A percentile compares a stretch with the other conserved stretches of the same genome.
phyloP scores from a whole-genome alignment of 2,888 invertebrate species.

The Harpalus rufipes region DNA sequence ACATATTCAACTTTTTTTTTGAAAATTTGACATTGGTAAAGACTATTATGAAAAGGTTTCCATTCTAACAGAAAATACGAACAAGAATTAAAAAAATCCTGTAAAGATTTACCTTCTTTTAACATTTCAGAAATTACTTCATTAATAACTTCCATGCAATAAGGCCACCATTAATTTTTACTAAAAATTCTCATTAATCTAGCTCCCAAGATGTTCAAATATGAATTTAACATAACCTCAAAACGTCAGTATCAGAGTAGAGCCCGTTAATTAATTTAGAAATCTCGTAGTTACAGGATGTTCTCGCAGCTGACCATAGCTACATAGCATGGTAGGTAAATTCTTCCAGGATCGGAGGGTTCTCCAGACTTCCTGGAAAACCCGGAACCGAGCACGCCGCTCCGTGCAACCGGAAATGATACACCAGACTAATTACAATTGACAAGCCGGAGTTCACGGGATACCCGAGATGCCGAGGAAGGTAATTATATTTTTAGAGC shows the following conservation, averaged over 20 bases:
- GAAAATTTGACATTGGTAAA: no score
- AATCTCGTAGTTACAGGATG: constrained; percentile 13
- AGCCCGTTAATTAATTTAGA: constrained; percentile 41
- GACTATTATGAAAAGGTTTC: no score
- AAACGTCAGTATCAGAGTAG: constrained; percentile 38
- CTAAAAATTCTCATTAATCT: constrained; percentile 36
- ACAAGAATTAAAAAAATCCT: background rate
- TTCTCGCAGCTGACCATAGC: constrained; percentile 31
- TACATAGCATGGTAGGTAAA: constrained; percentile 26
- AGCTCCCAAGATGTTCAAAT: constrained; percentile 40
- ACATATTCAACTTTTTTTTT: no score
- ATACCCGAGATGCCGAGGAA: background rate
- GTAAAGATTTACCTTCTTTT: background rate
- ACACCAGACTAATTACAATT: constrained; percentile 50
- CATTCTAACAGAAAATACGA: no score
- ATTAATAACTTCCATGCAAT: background rate
- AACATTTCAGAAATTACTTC: background rate
- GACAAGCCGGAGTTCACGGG: constrained; percentile 20
- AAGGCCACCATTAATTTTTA: constrained; percentile 1
- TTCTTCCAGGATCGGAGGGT: constrained; percentile 37
- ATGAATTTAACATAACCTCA: constrained; percentile 46
- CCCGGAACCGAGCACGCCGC: constrained; percentile 20
- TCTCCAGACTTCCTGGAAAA: constrained; percentile 20
- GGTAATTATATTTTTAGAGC: constrained; percentile 5
- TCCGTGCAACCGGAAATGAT: constrained; percentile 55